These are phyloP conservation scores for Tachina lurida DNA, from an alignment of 2,888 invertebrate genomes.

Conservation along the genomic window DNA sequence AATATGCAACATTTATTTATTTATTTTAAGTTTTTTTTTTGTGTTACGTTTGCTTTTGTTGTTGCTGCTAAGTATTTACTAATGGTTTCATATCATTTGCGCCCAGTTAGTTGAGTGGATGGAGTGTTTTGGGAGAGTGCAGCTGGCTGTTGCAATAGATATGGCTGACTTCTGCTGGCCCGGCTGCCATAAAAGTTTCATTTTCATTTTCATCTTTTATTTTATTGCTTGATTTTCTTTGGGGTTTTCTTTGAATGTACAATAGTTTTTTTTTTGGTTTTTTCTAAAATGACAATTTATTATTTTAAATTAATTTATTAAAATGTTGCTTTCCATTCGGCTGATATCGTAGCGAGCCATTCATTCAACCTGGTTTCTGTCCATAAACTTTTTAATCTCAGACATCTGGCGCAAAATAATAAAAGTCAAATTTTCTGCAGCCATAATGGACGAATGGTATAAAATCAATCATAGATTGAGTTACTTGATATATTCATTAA, in stretches of 20 bases:
- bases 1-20: conserved; percentile 28
- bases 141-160: conserved; percentile 41
- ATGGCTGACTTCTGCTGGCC: conserved; percentile 12
- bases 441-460: conserved; percentile 29
- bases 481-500: conserved; percentile 44
- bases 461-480: conserved; percentile 49
- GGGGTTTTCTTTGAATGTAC: conserved; percentile 29
- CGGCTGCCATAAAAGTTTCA: conserved; percentile 45
- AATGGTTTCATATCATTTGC: conserved; percentile 51
- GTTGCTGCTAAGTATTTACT: conserved; percentile 47
- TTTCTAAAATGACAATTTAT: conserved; percentile 60
- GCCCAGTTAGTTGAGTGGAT: conserved; percentile 37
- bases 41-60: not conserved
- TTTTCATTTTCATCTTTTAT: conserved; percentile 52
- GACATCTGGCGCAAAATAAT: conserved; percentile 50
- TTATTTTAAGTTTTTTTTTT: no score
- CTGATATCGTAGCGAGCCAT: conserved; percentile 3
- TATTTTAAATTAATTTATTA: conserved; percentile 67
- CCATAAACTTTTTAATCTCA: conserved; percentile 35
- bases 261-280: not conserved
- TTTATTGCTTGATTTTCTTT: conserved; percentile 40
- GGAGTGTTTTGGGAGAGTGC: conserved; percentile 33
- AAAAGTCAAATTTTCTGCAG: conserved; percentile 24
- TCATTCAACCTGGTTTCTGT: conserved; percentile 29
- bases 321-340: conserved; percentile 47